Percentiles rank a stretch among this genome's conserved stretches.
phyloP scores from a whole-genome alignment of 2,888 invertebrate species.

The Dermolepida albohirtum region DNA sequence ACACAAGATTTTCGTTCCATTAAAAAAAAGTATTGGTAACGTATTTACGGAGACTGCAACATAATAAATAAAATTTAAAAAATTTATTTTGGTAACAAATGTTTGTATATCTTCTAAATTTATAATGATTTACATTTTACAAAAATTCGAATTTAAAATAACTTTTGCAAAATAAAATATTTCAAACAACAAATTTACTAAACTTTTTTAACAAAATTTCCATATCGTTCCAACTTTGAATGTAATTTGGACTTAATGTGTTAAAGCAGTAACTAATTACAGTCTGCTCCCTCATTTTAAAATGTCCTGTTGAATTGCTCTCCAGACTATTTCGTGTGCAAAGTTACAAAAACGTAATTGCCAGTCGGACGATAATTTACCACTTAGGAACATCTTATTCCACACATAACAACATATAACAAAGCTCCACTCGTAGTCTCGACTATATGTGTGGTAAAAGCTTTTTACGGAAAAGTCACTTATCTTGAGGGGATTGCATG shows the following conservation, averaged over 20 bases:
- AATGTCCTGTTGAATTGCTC: constrained; percentile 17
- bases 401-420: constrained; percentile 36
- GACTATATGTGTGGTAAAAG: constrained; percentile 43
- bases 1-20: too few relatives aligned
- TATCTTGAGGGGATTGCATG: constrained; percentile 52
- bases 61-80: background rate
- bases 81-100: too few relatives aligned
- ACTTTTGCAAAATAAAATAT: constrained; percentile 3
- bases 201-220: constrained; percentile 23
- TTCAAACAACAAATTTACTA: constrained; percentile 13
- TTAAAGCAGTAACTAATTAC: constrained; percentile 33
- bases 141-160: background rate
- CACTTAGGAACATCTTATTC: constrained; percentile 38
- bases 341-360: constrained; percentile 38
- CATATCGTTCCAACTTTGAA: constrained; percentile 30
- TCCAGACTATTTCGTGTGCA: constrained; percentile 20
- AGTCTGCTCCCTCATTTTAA: constrained; percentile 25
- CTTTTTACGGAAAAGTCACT: constrained; percentile 48
- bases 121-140: too few relatives aligned
- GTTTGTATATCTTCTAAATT: too few relatives aligned
- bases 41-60: too few relatives aligned
- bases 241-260: constrained; percentile 16
- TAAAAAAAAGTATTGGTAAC: too few relatives aligned
- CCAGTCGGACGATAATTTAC: constrained; percentile 38
- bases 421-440: constrained; percentile 29